Evolutionary conservation across 2,797 vertebrate genomes (phyloP), one percentile per base, ranked within the genome.

Genomic region (Menidia menidia): DNA sequence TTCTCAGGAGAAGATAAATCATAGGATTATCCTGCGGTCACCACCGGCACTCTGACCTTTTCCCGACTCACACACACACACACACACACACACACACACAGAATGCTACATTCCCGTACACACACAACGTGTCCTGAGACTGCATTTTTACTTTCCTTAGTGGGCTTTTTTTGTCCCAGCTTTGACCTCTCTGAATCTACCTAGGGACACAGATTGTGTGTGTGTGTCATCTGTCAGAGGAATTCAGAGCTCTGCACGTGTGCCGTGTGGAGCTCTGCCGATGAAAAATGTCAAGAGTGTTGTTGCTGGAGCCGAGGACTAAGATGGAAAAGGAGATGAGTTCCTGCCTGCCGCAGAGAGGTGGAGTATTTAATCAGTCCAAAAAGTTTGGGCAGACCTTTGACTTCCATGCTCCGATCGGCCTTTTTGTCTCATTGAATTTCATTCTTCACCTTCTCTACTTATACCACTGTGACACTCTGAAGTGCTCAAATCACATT

Each of bases 401-500:
- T 85, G 78, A 18, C 77, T 66, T 19, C 71, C 47, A 63, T 44
- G 58, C 45, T 50, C 33, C 14, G 50, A 18, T 71, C 64, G 33
- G 53, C 64, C 58, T 64, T 25, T 63, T 61, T 68, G 55, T 39
- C 35, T 48, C 50, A 16, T 54, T 59, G 59, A 41, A 44, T 55
- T 31, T 66, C 47, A 32, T 61, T 71, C 51, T 41, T 64, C 43
- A 45, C 64, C 57, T 71, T 71, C 59, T 86, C 55, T 35, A 10
- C 64, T 67, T 69, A 44, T 18, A 59, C 78, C 63, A 73, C 45
- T 58, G 63, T 87, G 75, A 83, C 84, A 81, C 70, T 73, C 84
- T 77, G 14, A 13, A 89, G 72, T 91, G 77, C 87, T 88, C 89
- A 93, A 92, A 93, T 86, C 80, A 85, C 86, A 95, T 95, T 95